Conservation (phyloP, 2,888 invertebrate species). For the Arctia plantaginis region DNA sequence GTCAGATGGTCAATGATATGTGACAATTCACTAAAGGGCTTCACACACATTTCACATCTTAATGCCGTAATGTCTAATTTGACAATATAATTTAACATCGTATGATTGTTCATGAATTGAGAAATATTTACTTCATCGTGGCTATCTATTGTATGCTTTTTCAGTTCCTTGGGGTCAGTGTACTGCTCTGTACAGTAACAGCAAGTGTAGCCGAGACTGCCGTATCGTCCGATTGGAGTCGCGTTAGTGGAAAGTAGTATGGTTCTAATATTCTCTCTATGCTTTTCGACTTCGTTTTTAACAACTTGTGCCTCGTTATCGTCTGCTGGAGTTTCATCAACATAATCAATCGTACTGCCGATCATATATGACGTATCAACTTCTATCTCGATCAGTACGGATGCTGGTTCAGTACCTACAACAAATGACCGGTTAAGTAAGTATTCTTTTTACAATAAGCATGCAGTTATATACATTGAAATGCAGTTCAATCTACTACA, state of each 20-base stretch:
- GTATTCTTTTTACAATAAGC: background rate
- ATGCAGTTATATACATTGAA: background rate
- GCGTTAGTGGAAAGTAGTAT: slow-evolving; percentile 58
- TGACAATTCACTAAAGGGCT: slow-evolving; percentile 44
- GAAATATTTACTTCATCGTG: slow-evolving; percentile 40
- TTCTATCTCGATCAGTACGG: slow-evolving; percentile 38
- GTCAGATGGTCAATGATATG: slow-evolving; percentile 58
- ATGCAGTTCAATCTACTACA: background rate
- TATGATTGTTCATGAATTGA: slow-evolving; percentile 40
- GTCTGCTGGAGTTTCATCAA: background rate
- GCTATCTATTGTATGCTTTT: slow-evolving; percentile 58
- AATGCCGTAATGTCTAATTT: slow-evolving; percentile 71
- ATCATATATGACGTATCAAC: slow-evolving; percentile 26
- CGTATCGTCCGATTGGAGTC: slow-evolving; percentile 60
- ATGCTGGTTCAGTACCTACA: slow-evolving; percentile 41
- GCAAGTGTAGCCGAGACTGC: slow-evolving; percentile 61
- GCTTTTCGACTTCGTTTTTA: slow-evolving; percentile 51
- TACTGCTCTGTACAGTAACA: slow-evolving; percentile 62
- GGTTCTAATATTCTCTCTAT: slow-evolving; percentile 52
- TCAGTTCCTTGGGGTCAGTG: slow-evolving; percentile 60
- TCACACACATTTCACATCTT: slow-evolving; percentile 63
- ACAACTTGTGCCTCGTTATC: slow-evolving; percentile 18
- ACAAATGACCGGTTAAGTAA: slow-evolving; percentile 35
- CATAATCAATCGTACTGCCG: slow-evolving; percentile 9
- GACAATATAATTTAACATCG: slow-evolving; percentile 50